Evolutionary conservation across 92 coral and sea anemone genomes (phyloP), one percentile per base, ranked within the genome.

Genomic region (Paragorgia papillata): DNA sequence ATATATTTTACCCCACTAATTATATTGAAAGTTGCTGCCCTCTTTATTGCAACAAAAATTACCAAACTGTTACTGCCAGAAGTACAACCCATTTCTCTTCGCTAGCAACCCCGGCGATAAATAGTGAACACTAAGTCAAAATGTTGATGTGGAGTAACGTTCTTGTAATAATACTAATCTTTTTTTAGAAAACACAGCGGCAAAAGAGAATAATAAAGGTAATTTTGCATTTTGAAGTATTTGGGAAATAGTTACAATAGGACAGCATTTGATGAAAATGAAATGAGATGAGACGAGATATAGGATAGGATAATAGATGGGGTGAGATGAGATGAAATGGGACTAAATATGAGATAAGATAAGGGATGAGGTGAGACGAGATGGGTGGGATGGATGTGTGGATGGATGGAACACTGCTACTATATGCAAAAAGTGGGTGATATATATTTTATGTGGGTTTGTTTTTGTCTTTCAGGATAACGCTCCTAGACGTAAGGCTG

Each of bases 401-500:
- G 6, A 17, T n/a, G n/a, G n/a, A n/a, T n/a, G 14, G 3, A 22
- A 22, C 62, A 51, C 20, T 5, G 6, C 13, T 22, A 14, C 1
- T 56, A 10, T 14, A 31, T 22, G 10, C 2, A 1, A 22, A 56
- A 56, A 14, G 8, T 22, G 22, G 1, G 10, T n/a, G n/a, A n/a
- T n/a, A 14, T 13, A 22, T 22, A 13, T 22, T 4, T 10, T 22
- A 10, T 68, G 24, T 7, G 7, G 19, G 26, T 9, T 50, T 4
- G 22, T 22, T 56, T 28, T 22, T 3, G 14, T 22, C 2, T 51
- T 70, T 22, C 27, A 70, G 77, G 77, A 70, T 9, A 70, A 51
- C 50, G 46, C 77, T 29, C 77, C 77, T 0, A 70, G 57, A 53
- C 77, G 77, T 54, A 70, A 70, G 19, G 6, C 62, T 13, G 63